Percentiles rank a stretch among this genome's conserved stretches.
These are phyloP conservation scores for Hippopotamus amphibius DNA, from an alignment of 2,113 vertebrate genomes.

Conservation along the genomic window DNA sequence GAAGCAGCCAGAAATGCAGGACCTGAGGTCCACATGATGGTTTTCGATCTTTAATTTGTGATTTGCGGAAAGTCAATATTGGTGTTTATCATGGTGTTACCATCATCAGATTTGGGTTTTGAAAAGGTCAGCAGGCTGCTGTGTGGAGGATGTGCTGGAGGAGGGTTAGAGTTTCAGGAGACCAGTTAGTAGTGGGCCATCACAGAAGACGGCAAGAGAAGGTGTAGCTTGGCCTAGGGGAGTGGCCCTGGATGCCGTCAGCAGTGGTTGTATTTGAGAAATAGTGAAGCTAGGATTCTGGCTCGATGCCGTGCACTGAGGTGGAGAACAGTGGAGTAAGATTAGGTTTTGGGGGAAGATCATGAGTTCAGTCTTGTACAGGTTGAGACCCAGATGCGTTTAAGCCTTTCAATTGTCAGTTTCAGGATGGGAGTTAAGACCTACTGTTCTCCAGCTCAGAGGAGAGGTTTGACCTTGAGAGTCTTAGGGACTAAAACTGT, in stretches of 20 bases:
- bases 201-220: background rate
- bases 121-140: background rate
- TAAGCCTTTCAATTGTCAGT: background rate
- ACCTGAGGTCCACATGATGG: too few species aligned
- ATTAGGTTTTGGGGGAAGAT: background rate
- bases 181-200: background rate
- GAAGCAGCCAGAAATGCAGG: background rate
- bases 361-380: background rate
- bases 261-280: background rate
- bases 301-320: background rate
- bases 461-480: background rate
- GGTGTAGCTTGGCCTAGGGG: background rate
- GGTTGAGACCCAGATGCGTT: background rate
- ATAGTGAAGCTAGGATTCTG: background rate
- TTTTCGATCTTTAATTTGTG: background rate
- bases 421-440: background rate
- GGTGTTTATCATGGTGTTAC: background rate
- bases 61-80: background rate
- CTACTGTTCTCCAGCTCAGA: background rate
- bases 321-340: background rate
- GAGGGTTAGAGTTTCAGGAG: background rate
- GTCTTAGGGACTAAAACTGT: background rate
- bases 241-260: background rate
- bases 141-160: background rate
- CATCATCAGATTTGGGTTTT: background rate